phyloP scores from a whole-genome alignment of 2,113 vertebrate species.

The Taurulus bubalis region DNA sequence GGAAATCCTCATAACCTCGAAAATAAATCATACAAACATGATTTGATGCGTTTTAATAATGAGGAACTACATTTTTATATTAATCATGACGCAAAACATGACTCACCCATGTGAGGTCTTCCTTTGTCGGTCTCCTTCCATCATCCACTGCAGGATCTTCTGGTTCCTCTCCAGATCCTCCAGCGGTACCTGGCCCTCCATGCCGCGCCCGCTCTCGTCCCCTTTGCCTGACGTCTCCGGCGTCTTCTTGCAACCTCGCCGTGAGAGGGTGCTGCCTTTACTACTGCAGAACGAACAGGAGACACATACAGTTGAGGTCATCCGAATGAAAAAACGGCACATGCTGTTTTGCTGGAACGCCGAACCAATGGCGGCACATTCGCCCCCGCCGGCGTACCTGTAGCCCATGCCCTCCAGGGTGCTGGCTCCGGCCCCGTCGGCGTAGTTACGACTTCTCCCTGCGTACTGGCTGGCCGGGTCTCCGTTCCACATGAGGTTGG shows the following conservation, averaged over 20 bases:
- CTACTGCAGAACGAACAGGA: constrained; percentile 80
- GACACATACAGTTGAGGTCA: constrained; percentile 16
- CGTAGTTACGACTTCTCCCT: constrained; percentile 88
- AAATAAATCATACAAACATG: background rate
- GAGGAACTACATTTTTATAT: background rate
- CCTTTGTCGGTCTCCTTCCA: constrained; percentile 94
- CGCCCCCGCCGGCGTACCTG: constrained; percentile 80
- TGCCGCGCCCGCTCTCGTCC: constrained; percentile 73
- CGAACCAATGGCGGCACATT: constrained; percentile 37
- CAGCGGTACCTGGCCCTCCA: constrained; percentile 85
- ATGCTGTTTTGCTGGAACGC: too few relatives aligned
- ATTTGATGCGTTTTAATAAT: background rate
- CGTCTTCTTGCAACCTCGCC: constrained; percentile 88
- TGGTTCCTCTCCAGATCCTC: constrained; percentile 93
- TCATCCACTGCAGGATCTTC: constrained; percentile 98
- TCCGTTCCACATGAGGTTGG: constrained; percentile 83
- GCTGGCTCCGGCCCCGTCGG: constrained; percentile 83
- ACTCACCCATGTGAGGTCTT: constrained; percentile 90
- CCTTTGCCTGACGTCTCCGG: constrained; percentile 84
- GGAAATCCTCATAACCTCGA: too few relatives aligned
- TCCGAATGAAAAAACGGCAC: background rate
- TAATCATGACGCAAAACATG: background rate
- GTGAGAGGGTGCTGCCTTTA: constrained; percentile 86
- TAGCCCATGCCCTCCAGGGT: constrained; percentile 86
- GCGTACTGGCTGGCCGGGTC: constrained; percentile 85